These are phyloP conservation scores for Dicrostonyx torquatus DNA, from an alignment of 2,797 vertebrate species.

Conservation along the genomic window DNA sequence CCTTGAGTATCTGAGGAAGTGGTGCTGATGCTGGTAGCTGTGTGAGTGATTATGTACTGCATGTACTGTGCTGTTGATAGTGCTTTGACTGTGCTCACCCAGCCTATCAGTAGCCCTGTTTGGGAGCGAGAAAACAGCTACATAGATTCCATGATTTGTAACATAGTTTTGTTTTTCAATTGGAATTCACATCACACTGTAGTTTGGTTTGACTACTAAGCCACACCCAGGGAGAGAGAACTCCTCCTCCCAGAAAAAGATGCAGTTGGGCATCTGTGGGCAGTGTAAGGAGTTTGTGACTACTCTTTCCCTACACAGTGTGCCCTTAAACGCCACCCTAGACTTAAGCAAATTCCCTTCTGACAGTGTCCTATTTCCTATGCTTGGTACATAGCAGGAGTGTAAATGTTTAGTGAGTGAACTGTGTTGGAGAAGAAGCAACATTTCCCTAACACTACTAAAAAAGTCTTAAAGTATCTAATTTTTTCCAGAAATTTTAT, in stretches of 20 bases:
- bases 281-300: not conserved
- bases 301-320: not conserved
- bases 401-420: slow-evolving; percentile 21
- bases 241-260: not conserved
- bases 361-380: not conserved
- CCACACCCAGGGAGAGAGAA: not conserved
- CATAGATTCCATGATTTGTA: not conserved
- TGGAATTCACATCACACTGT: not conserved
- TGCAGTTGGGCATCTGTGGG: not conserved
- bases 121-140: not conserved
- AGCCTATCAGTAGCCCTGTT: not conserved
- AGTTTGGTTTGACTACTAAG: not conserved
- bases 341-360: not conserved
- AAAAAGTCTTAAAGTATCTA: slow-evolving; percentile 39
- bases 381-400: not conserved
- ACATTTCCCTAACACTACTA: slow-evolving; percentile 14
- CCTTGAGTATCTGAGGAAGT: not conserved
- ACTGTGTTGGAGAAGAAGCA: not conserved
- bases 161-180: not conserved
- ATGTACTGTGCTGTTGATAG: not conserved
- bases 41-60: not conserved
- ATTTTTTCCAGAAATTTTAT: not conserved
- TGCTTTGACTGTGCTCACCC: not conserved
- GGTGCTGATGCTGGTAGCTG: not conserved
- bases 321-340: not conserved